phyloP scores from a whole-genome alignment of 2,113 vertebrate genomes.

The Cyrtonyx montezumae region DNA sequence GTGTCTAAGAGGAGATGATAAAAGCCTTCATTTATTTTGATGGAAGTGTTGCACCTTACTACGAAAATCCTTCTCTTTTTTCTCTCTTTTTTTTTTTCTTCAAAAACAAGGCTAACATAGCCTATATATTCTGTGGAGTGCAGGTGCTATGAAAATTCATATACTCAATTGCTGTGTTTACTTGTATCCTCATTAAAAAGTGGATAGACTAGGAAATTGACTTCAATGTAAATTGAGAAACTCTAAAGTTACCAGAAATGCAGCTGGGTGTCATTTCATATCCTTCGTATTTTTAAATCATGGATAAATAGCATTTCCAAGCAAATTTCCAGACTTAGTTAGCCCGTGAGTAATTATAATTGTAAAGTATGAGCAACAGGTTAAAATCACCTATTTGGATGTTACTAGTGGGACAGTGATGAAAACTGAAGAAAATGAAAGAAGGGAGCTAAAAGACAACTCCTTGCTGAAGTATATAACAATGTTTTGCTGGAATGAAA shows the following conservation, averaged over 20 bases:
- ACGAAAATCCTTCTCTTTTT: background rate
- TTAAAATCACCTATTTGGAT: background rate
- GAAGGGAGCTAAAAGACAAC: background rate
- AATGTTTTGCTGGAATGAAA: background rate
- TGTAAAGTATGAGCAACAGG: background rate
- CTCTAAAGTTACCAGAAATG: background rate
- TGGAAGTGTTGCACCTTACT: background rate
- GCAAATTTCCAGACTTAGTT: background rate
- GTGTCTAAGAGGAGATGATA: background rate
- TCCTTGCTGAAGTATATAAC: background rate
- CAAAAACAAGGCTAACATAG: background rate
- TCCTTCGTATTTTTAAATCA: background rate
- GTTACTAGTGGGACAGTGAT: background rate
- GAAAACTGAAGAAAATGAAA: background rate
- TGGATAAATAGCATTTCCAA: background rate
- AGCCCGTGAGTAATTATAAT: background rate
- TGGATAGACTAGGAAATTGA: background rate
- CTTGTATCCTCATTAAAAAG: background rate
- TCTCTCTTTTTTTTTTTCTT: fast-evolving
- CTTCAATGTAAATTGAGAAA: background rate
- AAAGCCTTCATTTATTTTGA: background rate
- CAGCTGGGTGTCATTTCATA: background rate
- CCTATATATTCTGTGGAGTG: background rate
- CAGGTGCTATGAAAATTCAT: background rate
- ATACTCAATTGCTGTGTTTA: background rate